Percentiles rank a stretch among this genome's conserved stretches.
These are phyloP conservation scores for Lasioglossum pauxillum DNA, from an alignment of 2,888 invertebrate genomes.

Conservation along the genomic window DNA sequence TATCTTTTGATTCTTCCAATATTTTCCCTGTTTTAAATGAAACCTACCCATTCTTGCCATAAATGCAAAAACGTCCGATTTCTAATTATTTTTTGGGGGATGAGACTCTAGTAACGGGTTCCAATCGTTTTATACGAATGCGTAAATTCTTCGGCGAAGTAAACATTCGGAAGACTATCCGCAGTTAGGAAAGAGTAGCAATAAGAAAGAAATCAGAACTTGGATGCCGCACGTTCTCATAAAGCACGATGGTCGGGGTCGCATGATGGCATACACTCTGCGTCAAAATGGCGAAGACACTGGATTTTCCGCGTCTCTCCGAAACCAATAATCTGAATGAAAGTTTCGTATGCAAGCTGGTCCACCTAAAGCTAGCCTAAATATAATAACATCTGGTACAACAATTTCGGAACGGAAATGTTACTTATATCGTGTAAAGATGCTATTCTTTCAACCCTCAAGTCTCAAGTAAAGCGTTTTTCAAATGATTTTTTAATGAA, in stretches of 20 bases:
- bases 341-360: background rate
- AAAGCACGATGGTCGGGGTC: background rate
- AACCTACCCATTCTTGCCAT: too few species aligned
- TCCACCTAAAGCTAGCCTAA: background rate
- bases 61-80: too few species aligned
- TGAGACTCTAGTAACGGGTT: background rate
- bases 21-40: too few species aligned
- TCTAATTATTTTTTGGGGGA: too few species aligned
- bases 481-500: too few species aligned
- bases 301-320: background rate
- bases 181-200: background rate
- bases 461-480: too few species aligned
- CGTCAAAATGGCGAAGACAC: background rate
- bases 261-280: background rate
- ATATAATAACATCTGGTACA: background rate
- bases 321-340: background rate
- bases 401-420: too few species aligned
- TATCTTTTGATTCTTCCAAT: too few species aligned
- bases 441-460: too few species aligned
- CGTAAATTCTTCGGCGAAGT: background rate
- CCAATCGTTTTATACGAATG: background rate
- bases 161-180: background rate
- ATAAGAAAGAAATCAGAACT: constrained; percentile 6
- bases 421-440: too few species aligned
- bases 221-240: background rate